Base-by-base conservation (phyloP, 2,888 invertebrate genomes). In the Harpagoxenus sublaevis region DNA sequence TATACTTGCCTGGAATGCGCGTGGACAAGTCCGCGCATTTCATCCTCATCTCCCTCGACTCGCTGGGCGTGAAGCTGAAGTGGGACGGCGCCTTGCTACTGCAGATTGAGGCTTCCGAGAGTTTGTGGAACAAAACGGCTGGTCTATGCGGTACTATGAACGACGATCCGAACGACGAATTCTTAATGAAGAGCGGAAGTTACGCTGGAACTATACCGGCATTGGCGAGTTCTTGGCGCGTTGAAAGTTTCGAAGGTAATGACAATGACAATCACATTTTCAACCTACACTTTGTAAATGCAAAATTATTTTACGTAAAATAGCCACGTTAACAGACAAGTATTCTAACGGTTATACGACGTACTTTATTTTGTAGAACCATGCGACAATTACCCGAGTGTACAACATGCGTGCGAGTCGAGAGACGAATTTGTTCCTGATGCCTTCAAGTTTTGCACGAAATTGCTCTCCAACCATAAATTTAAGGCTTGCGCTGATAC, bases 121-220 rank as follows among this genome's bases (percentile, higher is more conserved):
- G 96, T 2, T 94, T 98, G 53, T 98, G 98, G 97, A 97, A 97
- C 92, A 96, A 97, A 91, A 97, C 98, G 0, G 97, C 97, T 86
- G 99, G 98, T 79, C 95, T 99, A 0, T 99, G 99, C 93, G 98
- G 99, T 0, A 96, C 96, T 0, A 95, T 98, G 89, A 97, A 98
- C 94, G 97, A 97, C 0, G 96, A 97, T 91, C 95, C 95, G 6
- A 95, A 95, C 9, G 97, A 98, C 92, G 98, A 98, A 94, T 95
- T 98, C 87, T 94, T 95, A 51, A 96, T 96, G 0, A 96, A 96
- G 90, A 97, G 97, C 51, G 97, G 97, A 0, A 95, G 94, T 0
- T 91, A 95, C 8, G 94, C 95, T 0, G 63, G 95, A 92, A 91
- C 91, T 84, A 95, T 96, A 35, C 92, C 95, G 0, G 95, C 96